Evolutionary conservation across 2,888 invertebrate genomes (phyloP), one percentile per base, ranked within the genome.

Genomic region (Oasisia sp.): DNA sequence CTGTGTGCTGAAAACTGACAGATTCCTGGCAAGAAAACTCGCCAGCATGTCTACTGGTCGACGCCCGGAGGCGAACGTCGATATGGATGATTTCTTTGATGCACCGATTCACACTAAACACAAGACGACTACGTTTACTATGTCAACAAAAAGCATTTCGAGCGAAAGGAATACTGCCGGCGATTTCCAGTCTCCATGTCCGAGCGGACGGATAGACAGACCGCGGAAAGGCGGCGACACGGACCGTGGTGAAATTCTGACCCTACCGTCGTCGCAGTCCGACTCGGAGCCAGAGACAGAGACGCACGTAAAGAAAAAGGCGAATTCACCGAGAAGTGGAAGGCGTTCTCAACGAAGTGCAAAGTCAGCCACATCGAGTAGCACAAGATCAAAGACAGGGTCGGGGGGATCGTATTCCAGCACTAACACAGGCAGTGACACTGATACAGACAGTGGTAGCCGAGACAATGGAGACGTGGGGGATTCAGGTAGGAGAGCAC

Each of bases 1-100:
- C 50, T 14, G 50, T 14, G 50, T 12, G 50, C 50, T 50, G 50
- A 50, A 50, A 2, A 74, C 27, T 74, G 74, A 74, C 74, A 74
- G 74, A 74, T 74, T 74, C 74, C 74, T 74, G 74, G 74, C 74
- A 74, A 74, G 74, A 74, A 74, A 74, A 74, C 74, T 74, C 74
- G 74, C n/a, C 74, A 74, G 74, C n/a, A 74, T 74, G 74, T 74
- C 74, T 74, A n/a, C 27, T 74, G 27, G 74, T 74, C 27, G 74
- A 74, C 74, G 74, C 74, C 74, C 27, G 74, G 74, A n/a, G 74
- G 74, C n/a, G 74, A 74, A 74, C 74, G 74, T 19, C 27, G 74
- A 74, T n/a, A 74, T 74, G 74, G 74, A 74, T 27, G 74, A 74
- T 74, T 74, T 74, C 27, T 74, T 74, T 74, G 74, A 74, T 27